Evolutionary conservation across 2,888 invertebrate genomes (phyloP), one percentile per base, ranked within the genome.

Genomic region (Sphaerophoria rueppellii): DNA sequence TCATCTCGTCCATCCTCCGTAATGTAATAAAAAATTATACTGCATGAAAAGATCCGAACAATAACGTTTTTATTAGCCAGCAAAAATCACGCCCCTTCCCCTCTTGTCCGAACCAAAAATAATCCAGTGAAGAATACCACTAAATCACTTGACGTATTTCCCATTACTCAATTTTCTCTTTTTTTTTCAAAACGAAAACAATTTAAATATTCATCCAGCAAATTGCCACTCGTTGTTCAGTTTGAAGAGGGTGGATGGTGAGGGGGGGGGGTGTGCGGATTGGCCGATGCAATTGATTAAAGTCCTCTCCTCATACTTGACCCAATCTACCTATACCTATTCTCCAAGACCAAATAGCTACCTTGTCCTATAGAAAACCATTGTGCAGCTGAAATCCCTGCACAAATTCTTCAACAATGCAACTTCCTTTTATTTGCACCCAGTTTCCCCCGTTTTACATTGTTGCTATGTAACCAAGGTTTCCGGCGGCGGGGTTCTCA

Each of bases 381-480:
- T 43, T 4, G 46, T n/a, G 34, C 46, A 37, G n/a, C 46, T 52
- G 34, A 75, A 69, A 61, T 48, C 72, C 48, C 65, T 67, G 67
- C 76, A 65, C 67, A 72, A 58, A 58, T 60, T 58, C 57, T 60
- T 40, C 76, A 85, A 69, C 80, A 81, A 78, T 72, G 79, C 79
- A 83, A 75, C 83, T 80, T 76, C 37, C 71, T 67, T 61, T 60
- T 83, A 83, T 79, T 83, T 79, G 71, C 74, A 78, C 65, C 58
- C 58, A 46, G 70, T 40, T 69, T 60, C 54, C 74, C 24, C 32
- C 54, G 16, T 79, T 78, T 81, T 74, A 79, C 82, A 71, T 76
- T 81, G 72, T 73, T 79, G 43, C 43, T 9, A 5, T 6, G 43
- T 6, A 46, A 37, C 16, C 60, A 71, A 61, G 65, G 57, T 35